Conservation (phyloP, 2,888 invertebrate species). For the Netelia fuscicornis region DNA sequence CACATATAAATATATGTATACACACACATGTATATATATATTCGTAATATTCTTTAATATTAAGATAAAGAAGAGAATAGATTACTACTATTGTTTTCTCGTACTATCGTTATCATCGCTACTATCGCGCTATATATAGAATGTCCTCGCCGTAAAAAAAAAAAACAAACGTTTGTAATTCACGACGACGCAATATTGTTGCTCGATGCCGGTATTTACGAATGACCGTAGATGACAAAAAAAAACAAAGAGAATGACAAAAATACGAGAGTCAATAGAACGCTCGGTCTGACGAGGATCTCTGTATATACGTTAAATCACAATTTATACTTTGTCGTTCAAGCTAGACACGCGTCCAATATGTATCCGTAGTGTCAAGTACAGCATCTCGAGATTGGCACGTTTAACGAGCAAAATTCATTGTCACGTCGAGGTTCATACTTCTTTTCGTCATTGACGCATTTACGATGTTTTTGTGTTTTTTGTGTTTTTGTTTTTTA, state of each 20-base stretch:
- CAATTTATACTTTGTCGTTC: conserved; percentile 23
- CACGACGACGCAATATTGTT: conserved; percentile 30
- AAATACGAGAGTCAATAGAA: conserved; percentile 12
- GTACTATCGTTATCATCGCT: conserved; percentile 68
- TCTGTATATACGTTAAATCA: conserved; percentile 30
- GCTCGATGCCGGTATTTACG: background rate
- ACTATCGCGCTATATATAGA: conserved; percentile 58
- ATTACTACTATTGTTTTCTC: conserved; percentile 68
- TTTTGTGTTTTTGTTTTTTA: conserved; percentile 24
- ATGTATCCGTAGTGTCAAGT: conserved; percentile 18
- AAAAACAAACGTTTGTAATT: conserved; percentile 42
- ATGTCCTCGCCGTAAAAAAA: conserved; percentile 50
- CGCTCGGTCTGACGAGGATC: conserved; percentile 41
- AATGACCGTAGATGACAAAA: background rate
- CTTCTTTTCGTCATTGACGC: conserved; percentile 47
- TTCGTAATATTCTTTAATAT: conserved; percentile 68
- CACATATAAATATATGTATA: conserved; percentile 67
- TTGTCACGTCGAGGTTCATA: conserved; percentile 29
- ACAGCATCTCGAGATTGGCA: background rate
- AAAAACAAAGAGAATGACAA: conserved; percentile 12
- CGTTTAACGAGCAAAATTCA: conserved; percentile 21
- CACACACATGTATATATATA: conserved; percentile 42
- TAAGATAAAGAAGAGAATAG: conserved; percentile 51
- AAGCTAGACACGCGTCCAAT: conserved; percentile 24
- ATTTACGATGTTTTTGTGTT: conserved; percentile 41